Percentiles rank a stretch among this genome's conserved stretches.
phyloP scores from a whole-genome alignment of 35 echinoderm and acorn worm species.

The Stichopus chloronotus region DNA sequence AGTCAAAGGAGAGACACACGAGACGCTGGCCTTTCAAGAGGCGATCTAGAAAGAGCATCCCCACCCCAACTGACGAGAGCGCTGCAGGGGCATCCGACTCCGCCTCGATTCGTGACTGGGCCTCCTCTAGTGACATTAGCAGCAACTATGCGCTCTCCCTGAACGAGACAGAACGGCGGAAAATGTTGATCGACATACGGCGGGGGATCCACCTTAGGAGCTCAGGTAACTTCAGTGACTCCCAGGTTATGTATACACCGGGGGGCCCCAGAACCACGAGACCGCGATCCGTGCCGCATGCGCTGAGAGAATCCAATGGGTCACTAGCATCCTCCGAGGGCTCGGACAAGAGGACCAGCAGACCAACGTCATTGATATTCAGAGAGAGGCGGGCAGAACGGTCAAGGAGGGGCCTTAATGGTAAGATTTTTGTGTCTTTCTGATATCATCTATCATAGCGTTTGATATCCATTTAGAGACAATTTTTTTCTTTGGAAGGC shows the following conservation, averaged over 20 bases:
- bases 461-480: slow-evolving; percentile 27
- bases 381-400: slow-evolving; percentile 73
- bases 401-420: slow-evolving; percentile 75
- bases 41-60: slow-evolving; percentile 71
- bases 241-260: slow-evolving; percentile 51
- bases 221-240: slow-evolving; percentile 77
- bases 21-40: slow-evolving; percentile 86
- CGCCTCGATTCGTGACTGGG: slow-evolving; percentile 74
- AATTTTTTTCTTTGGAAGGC: not conserved
- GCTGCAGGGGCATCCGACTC: slow-evolving; percentile 81
- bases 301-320: slow-evolving; percentile 63
- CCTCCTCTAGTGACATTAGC: slow-evolving; percentile 62
- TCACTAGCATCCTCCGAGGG: slow-evolving; percentile 75
- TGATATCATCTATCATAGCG: slow-evolving; percentile 58
- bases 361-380: slow-evolving; percentile 69
- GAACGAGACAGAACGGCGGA: slow-evolving; percentile 74
- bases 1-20: slow-evolving; percentile 54
- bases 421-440: slow-evolving; percentile 33
- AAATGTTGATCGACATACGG: slow-evolving; percentile 75
- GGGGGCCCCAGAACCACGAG: not conserved
- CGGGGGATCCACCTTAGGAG: slow-evolving; percentile 59
- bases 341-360: slow-evolving; percentile 61
- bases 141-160: slow-evolving; percentile 60
- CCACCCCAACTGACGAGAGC: slow-evolving; percentile 89
- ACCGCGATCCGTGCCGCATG: slow-evolving; percentile 40